These are phyloP conservation scores for Parnassius glacialis DNA, from an alignment of 2,888 invertebrate genomes.

Conservation along the genomic window DNA sequence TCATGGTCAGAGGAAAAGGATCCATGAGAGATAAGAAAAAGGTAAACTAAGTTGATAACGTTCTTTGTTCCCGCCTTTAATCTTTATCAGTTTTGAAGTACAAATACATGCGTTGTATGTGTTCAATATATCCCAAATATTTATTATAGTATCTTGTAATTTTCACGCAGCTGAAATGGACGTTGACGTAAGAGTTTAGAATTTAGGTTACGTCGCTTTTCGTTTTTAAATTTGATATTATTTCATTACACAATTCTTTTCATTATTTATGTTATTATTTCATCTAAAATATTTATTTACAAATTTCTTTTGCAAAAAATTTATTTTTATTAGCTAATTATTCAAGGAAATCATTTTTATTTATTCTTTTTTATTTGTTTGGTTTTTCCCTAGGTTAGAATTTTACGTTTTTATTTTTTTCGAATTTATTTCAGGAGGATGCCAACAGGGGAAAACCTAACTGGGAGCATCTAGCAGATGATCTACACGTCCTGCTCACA, in stretches of 20 bases:
- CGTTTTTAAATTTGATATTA: neutral
- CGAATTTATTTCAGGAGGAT: slow-evolving; percentile 89
- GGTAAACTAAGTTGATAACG: slow-evolving; percentile 81
- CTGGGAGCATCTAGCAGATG: slow-evolving; percentile 99
- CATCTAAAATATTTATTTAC: neutral
- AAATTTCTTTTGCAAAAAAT: neutral
- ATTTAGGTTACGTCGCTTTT: neutral
- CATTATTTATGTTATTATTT: neutral
- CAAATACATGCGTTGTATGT: slow-evolving; percentile 8
- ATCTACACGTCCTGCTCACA: slow-evolving; percentile 98
- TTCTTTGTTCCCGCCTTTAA: slow-evolving; percentile 22
- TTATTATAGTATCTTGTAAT: slow-evolving; percentile 14
- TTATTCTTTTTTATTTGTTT: no score
- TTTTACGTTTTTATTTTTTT: slow-evolving; percentile 26
- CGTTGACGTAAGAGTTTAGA: slow-evolving; percentile 15
- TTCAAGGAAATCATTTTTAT: no score
- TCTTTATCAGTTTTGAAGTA: slow-evolving; percentile 1
- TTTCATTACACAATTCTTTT: neutral
- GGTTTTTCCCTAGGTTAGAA: neutral
- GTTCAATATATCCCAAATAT: slow-evolving; percentile 11
- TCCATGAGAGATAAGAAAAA: slow-evolving; percentile 99
- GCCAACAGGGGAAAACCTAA: slow-evolving; percentile 99
- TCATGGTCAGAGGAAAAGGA: slow-evolving; percentile 99
- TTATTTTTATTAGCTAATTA: no score
- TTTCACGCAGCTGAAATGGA: slow-evolving; percentile 21